Evolutionary conservation across 1,140 invertebrate genomes (phyloP).

Genomic region (Oreohelix idahoensis): DNA sequence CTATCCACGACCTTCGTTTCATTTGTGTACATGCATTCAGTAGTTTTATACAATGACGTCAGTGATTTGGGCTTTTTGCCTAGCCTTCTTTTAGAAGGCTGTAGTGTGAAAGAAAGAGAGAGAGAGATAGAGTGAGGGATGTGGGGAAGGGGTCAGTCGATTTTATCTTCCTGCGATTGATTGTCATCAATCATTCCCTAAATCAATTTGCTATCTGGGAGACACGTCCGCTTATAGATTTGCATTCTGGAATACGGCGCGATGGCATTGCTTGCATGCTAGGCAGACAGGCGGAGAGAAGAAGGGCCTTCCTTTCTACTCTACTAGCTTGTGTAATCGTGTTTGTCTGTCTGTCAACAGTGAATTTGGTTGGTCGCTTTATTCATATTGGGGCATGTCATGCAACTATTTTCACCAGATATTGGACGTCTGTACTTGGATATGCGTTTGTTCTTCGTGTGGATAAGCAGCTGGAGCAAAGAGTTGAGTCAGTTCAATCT

Average conservation of each 20-base stretch:
- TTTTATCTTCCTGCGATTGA: conserved; percentile 1
- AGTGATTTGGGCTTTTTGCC: too few species aligned
- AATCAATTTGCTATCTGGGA: not conserved
- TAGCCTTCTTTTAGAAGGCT: too few species aligned
- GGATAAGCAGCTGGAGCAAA: too few species aligned
- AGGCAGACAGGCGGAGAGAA: not conserved
- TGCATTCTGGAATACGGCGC: not conserved
- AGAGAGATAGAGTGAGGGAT: conserved; percentile 11
- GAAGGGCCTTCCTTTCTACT: not conserved
- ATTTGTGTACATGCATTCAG: too few species aligned
- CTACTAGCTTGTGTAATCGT: not conserved
- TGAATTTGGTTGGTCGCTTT: not conserved
- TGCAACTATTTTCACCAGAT: not conserved
- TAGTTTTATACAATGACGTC: too few species aligned
- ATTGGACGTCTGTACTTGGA: not conserved
- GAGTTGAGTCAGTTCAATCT: too few species aligned
- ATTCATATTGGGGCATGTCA: not conserved
- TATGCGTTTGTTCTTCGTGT: too few species aligned
- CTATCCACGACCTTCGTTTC: too few species aligned
- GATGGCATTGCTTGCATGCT: not conserved
- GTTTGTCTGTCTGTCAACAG: not conserved
- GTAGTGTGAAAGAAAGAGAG: conserved; percentile 15
- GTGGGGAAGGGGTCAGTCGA: not conserved
- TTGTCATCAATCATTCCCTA: not conserved
- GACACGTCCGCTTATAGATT: not conserved